A percentile compares a stretch with the other conserved stretches of the same genome.
Conservation (phyloP, 2,888 invertebrate genomes). For the Trissoscelio sp. region DNA sequence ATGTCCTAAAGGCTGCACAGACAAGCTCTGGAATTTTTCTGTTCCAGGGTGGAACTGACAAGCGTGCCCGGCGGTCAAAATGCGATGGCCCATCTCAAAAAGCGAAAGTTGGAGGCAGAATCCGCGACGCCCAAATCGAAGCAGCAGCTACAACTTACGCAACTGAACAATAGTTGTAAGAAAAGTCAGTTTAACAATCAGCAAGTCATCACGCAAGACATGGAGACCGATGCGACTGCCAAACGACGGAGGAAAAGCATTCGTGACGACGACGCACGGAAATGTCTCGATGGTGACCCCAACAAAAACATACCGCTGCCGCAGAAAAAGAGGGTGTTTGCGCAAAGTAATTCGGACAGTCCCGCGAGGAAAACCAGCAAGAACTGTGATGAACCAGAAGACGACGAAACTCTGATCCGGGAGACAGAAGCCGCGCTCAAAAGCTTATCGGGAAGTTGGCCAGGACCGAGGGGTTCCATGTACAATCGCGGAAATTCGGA, state of each 20-base stretch:
- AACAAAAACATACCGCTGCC: conserved; percentile 84
- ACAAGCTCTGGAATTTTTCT: conserved; percentile 82
- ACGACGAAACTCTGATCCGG: conserved; percentile 92
- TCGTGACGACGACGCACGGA: conserved; percentile 80
- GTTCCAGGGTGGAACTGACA: conserved; percentile 84
- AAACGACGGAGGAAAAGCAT: conserved; percentile 84
- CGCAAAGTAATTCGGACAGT: conserved; percentile 83
- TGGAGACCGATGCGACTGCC: conserved; percentile 84
- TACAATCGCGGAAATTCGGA: conserved; percentile 87
- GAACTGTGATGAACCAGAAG: conserved; percentile 84
- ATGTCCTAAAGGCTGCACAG: conserved; percentile 69
- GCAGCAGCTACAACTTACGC: conserved; percentile 75
- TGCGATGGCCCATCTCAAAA: conserved; percentile 88
- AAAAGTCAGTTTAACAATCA: conserved; percentile 82
- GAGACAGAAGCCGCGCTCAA: conserved; percentile 95
- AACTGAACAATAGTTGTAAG: conserved; percentile 74
- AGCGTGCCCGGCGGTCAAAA: conserved; percentile 85
- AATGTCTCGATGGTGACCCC: conserved; percentile 79
- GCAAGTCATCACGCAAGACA: conserved; percentile 82
- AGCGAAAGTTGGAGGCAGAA: conserved; percentile 88
- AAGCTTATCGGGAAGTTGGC: conserved; percentile 94
- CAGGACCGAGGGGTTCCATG: conserved; percentile 87
- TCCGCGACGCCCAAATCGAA: conserved; percentile 78
- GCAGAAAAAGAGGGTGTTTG: conserved; percentile 86
- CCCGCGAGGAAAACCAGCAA: conserved; percentile 82